A percentile compares a stretch with the other conserved stretches of the same genome.
These are phyloP conservation scores for Odontothrips loti DNA, from an alignment of 2,888 invertebrate genomes.

Conservation along the genomic window DNA sequence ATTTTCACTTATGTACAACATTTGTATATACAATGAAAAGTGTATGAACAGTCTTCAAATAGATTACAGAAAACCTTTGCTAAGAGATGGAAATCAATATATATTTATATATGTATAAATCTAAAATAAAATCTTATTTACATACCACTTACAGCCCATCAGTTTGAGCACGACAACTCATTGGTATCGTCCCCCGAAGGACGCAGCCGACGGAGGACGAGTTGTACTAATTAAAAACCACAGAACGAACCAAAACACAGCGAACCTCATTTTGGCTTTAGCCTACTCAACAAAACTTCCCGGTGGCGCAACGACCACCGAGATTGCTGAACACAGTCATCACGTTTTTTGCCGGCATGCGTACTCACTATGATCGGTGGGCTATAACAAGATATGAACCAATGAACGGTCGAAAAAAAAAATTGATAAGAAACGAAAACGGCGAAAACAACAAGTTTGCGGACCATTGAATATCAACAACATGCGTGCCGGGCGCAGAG, in stretches of 20 bases:
- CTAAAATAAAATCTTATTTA: conserved; percentile 26
- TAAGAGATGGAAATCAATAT: conserved; percentile 27
- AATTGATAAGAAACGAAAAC: neutral
- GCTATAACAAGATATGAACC: conserved; percentile 26
- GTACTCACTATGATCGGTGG: conserved; percentile 24
- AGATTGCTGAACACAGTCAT: neutral
- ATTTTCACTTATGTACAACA: conserved; percentile 25
- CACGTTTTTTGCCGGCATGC: conserved; percentile 3
- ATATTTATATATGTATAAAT: conserved; percentile 25
- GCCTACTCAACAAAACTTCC: neutral
- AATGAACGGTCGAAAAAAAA: neutral
- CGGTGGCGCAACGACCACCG: neutral
- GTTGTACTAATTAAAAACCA: conserved; percentile 17
- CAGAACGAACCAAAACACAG: conserved; percentile 21
- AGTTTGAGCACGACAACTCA: conserved; percentile 24
- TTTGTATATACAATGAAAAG: conserved; percentile 19
- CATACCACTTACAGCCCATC: conserved; percentile 26
- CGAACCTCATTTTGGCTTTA: neutral
- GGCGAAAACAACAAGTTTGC: neutral
- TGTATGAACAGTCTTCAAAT: conserved; percentile 26
- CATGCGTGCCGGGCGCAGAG: neutral
- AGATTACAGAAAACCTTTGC: conserved; percentile 25
- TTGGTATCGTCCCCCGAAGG: conserved; percentile 1
- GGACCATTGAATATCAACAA: conserved; percentile 4
- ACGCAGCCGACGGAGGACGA: neutral